Evolutionary conservation across 2,888 invertebrate genomes (phyloP), one percentile per base, ranked within the genome.

Genomic region (Lamellibrachia columna): DNA sequence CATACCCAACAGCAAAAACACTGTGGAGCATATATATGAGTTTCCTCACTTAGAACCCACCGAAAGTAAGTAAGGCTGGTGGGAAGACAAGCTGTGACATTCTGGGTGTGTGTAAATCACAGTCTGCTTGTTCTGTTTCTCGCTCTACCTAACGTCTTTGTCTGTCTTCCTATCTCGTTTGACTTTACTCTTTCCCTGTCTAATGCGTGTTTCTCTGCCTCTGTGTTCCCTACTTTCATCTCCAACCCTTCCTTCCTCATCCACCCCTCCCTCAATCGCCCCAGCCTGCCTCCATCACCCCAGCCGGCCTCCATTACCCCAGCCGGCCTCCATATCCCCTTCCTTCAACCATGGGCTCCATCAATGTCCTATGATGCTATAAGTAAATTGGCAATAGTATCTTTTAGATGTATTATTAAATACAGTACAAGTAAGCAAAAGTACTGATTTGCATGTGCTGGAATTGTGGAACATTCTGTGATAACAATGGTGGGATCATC

Each of bases 11-110:
- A 99, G 99, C 94, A 98, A 98, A 96, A 99, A 99, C 96, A 99
- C 99, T 15, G 99, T 99, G 97, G 99, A 99, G 97, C 99, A 99
- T 97, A 99, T 99, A 97, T 99, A 99, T 96, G 99, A 99, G 97
- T 99, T 99, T 97, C 99, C 99, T 15, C 97, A 98, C 93, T 97
- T 99, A 95, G 98, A 98, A 93, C 97, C 98, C 92, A 98, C 98
- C 95, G 97, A 99, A 95, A 98, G 99, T 99, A 97, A 97, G 97
- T 97, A 91, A 22, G 40, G 11, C 9, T 91, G n/a, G 11, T 15
- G 1, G 91, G 53, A 52, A 52, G 40, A 15, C 52, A 40, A 75
- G 1, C 22, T 15, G 15, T 58, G 7, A 7, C 58, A 7, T 58
- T 7, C 7, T 15, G 11, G 8, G 58, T n/a, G 90, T 15, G 90